These are phyloP conservation scores for Corbicula japonica DNA, from an alignment of 2,888 invertebrate genomes.

Conservation along the genomic window DNA sequence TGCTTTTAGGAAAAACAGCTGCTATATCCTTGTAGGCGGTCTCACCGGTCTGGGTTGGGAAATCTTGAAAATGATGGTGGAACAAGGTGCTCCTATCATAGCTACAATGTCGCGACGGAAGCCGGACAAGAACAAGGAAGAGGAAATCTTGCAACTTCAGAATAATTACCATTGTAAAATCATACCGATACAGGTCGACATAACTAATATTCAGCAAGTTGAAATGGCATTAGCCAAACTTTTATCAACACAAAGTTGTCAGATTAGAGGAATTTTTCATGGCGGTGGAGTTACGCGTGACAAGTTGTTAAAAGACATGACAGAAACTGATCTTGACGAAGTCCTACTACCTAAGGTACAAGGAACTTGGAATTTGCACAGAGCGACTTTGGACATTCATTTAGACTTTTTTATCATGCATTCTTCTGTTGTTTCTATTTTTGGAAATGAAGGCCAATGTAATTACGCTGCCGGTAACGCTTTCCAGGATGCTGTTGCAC, in stretches of 20 bases:
- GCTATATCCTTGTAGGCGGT: slow-evolving; percentile 76
- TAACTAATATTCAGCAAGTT: slow-evolving; percentile 60
- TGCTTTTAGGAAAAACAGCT: slow-evolving; percentile 59
- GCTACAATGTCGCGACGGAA: slow-evolving; percentile 67
- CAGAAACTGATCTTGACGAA: slow-evolving; percentile 38
- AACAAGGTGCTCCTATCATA: slow-evolving; percentile 67
- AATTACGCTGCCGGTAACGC: slow-evolving; percentile 75
- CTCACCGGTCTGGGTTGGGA: slow-evolving; percentile 78
- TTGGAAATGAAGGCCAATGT: slow-evolving; percentile 73
- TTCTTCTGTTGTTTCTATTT: slow-evolving; percentile 70
- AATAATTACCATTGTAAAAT: slow-evolving; percentile 57
- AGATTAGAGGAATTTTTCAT: slow-evolving; percentile 70
- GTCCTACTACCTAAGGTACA: slow-evolving; percentile 57
- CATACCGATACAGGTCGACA: slow-evolving; percentile 63
- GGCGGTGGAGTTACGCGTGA: slow-evolving; percentile 67
- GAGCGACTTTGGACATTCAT: slow-evolving; percentile 42
- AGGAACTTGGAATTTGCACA: slow-evolving; percentile 73
- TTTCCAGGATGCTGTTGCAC: slow-evolving; percentile 72
- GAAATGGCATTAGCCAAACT: slow-evolving; percentile 10
- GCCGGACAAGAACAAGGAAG: slow-evolving; percentile 36
- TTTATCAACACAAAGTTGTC: slow-evolving; percentile 24
- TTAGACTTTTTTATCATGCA: slow-evolving; percentile 75
- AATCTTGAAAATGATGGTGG: slow-evolving; percentile 65
- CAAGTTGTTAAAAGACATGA: slow-evolving; percentile 41
- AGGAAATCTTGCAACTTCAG: slow-evolving; percentile 48